A percentile compares a stretch with the other conserved stretches of the same genome.
Evolutionary conservation across 2,888 invertebrate species (phyloP).

Genomic region (Chydorus sphaericus): DNA sequence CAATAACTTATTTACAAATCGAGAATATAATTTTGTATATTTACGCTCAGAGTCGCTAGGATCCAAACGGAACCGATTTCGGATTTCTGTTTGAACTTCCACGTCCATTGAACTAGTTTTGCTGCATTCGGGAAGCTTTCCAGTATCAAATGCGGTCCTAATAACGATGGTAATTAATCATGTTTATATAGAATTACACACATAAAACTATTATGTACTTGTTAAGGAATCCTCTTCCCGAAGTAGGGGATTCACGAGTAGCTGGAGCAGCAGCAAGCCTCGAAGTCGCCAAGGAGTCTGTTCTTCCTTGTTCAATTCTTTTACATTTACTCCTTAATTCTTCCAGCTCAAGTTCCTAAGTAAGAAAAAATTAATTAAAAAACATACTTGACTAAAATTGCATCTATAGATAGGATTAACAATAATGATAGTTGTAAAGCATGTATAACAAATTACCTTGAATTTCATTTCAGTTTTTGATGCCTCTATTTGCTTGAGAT

Average conservation of each 20-base stretch:
- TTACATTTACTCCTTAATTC: neutral
- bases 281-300: neutral
- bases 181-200: neutral
- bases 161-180: neutral
- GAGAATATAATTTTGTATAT: neutral
- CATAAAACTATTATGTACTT: neutral
- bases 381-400: no score
- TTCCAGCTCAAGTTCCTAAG: neutral
- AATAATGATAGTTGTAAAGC: no score
- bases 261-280: neutral
- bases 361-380: no score
- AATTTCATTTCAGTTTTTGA: constrained; percentile 1
- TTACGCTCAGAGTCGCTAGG: neutral
- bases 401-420: no score
- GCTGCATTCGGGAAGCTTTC: neutral
- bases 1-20: neutral
- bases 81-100: neutral
- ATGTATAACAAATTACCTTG: neutral
- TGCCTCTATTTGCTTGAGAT: neutral
- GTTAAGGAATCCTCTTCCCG: neutral
- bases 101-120: neutral
- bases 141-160: neutral
- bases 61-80: neutral
- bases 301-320: neutral
- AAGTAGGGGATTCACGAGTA: neutral